phyloP scores from a whole-genome alignment of 2,113 vertebrate species.

The Grammomys dolichurus region DNA sequence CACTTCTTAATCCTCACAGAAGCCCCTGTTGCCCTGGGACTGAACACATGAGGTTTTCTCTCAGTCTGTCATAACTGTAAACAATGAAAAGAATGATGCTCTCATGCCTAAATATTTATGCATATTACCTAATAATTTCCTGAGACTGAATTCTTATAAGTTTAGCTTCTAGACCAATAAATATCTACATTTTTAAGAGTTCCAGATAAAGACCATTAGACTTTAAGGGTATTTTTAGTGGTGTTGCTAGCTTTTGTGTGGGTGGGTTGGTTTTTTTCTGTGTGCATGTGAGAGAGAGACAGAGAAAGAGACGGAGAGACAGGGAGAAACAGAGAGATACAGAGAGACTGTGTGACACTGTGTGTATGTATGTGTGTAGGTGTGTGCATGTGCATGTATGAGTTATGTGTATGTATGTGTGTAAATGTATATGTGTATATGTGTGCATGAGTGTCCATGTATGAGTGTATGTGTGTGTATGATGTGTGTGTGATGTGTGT shows the following conservation, averaged over 20 bases:
- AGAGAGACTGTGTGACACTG: no score
- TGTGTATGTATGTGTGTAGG: not conserved
- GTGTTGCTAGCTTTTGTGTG: not conserved
- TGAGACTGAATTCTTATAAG: conserved; percentile 17
- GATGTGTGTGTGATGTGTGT: not conserved
- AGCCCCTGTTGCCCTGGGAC: not conserved
- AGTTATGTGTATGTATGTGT: not conserved
- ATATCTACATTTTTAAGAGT: not conserved
- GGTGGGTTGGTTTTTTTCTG: not conserved
- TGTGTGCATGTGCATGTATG: not conserved
- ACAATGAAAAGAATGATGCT: not conserved
- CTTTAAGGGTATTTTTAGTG: not conserved
- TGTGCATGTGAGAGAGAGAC: not conserved
- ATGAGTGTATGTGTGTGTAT: not conserved
- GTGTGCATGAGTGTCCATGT: not conserved
- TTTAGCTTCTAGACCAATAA: conserved; percentile 13
- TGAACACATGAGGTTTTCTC: not conserved
- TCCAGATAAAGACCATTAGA: not conserved
- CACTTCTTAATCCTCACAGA: not conserved
- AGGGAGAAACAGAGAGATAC: no score
- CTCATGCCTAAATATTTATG: conserved; percentile 25
- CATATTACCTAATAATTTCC: conserved; percentile 12
- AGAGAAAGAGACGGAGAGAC: not conserved
- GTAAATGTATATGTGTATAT: not conserved
- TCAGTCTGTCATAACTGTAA: not conserved